Conservation (phyloP, 2,888 invertebrate species). For the Drosophila nr. fundita region DNA sequence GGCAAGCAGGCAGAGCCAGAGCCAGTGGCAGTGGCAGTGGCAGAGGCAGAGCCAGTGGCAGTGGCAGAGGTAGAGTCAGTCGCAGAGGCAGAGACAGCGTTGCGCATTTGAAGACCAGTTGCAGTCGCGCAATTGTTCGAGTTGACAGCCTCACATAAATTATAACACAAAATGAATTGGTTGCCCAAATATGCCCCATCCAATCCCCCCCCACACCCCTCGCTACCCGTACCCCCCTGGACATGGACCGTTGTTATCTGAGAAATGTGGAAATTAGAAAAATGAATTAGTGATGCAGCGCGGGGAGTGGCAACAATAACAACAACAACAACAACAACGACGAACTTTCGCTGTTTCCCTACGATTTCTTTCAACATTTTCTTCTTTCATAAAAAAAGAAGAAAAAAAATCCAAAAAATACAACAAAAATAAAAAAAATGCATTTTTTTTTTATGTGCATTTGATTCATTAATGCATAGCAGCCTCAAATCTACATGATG, state of each 20-base stretch:
- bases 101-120: slow-evolving; percentile 79
- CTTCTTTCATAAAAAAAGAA: slow-evolving; percentile 59
- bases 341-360: slow-evolving; percentile 39
- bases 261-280: slow-evolving; percentile 76
- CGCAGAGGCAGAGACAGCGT: slow-evolving; percentile 5
- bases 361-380: slow-evolving; percentile 55
- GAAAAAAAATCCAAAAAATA: slow-evolving; percentile 13
- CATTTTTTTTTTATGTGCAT: slow-evolving; percentile 52
- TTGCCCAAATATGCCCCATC: slow-evolving; percentile 2
- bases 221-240: neutral
- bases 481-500: slow-evolving; percentile 19
- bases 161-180: slow-evolving; percentile 55
- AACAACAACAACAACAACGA: neutral
- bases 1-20: neutral
- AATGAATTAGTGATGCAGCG: slow-evolving; percentile 69
- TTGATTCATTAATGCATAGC: slow-evolving; percentile 70
- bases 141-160: slow-evolving; percentile 82
- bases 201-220: neutral
- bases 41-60: neutral
- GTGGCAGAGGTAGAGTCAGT: neutral
- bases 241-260: slow-evolving; percentile 67
- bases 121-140: slow-evolving; percentile 80
- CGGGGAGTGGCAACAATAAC: slow-evolving; percentile 7
- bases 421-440: slow-evolving; percentile 24
- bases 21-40: neutral